These are phyloP conservation scores for Holothuria scabra DNA, from an alignment of 53 echinoderm and acorn worm genomes.

Conservation along the genomic window DNA sequence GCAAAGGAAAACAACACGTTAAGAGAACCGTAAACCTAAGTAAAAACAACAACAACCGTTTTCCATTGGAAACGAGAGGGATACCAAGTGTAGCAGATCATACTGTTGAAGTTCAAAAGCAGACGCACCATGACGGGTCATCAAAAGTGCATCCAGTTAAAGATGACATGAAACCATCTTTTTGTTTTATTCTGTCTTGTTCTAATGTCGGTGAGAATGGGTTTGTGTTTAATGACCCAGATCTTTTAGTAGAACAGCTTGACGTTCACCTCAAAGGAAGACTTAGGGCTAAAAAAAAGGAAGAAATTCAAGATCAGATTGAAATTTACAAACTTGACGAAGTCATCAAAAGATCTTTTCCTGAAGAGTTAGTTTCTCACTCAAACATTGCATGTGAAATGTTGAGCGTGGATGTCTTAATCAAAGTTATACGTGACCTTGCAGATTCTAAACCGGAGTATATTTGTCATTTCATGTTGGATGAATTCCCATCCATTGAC, in stretches of 20 bases:
- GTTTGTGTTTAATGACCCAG: constrained; percentile 28
- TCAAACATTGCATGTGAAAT: constrained; percentile 11
- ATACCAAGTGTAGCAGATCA: no score
- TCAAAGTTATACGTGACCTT: neutral
- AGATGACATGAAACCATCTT: neutral
- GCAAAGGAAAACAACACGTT: no score
- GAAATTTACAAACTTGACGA: constrained; percentile 21
- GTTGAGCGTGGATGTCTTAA: constrained; percentile 4
- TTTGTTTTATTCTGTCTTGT: neutral
- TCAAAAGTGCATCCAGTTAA: no score
- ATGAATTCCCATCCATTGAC: constrained; percentile 21
- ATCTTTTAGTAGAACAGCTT: constrained; percentile 8
- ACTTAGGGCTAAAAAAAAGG: neutral
- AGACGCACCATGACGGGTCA: no score
- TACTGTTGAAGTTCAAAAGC: no score
- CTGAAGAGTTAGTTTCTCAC: constrained; percentile 10
- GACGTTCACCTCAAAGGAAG: neutral
- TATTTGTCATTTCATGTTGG: constrained; percentile 1
- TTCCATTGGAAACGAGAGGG: no score
- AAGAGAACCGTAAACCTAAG: no score
- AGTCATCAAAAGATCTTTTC: constrained; percentile 6
- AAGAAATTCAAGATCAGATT: neutral
- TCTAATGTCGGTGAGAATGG: constrained; percentile 33
- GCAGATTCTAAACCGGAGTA: neutral
- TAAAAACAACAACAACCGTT: no score